Evolutionary conservation across 37 sponge, comb jelly and placozoan species (phyloP).

Genomic region (Spongilla lacustris): DNA sequence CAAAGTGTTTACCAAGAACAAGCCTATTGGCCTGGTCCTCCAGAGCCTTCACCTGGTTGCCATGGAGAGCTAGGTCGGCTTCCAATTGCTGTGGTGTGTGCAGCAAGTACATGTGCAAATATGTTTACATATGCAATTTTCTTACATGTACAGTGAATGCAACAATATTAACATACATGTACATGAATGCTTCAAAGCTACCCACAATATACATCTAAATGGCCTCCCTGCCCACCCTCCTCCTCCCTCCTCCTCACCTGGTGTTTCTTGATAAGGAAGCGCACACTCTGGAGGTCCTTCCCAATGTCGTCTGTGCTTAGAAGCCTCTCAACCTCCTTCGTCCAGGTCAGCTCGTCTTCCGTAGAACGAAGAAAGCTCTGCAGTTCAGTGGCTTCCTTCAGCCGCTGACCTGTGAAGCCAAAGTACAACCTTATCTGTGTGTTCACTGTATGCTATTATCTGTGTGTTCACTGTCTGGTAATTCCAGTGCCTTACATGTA

Average conservation of each 20-base stretch:
- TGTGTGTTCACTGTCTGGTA: too few species aligned
- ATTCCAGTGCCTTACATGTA: too few species aligned
- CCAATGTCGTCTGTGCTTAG: conserved; percentile 86
- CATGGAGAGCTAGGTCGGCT: conserved; percentile 58
- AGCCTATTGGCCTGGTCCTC: conserved; percentile 45
- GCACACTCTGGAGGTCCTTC: conserved; percentile 83
- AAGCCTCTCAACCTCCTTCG: conserved; percentile 77
- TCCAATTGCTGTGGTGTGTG: conserved; percentile 66
- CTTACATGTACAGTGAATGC: background rate
- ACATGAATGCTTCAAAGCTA: too few species aligned
- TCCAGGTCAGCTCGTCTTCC: conserved; percentile 87
- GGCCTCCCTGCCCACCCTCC: too few species aligned
- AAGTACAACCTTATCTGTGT: background rate
- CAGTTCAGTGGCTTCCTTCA: conserved; percentile 66
- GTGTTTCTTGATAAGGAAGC: conserved; percentile 91
- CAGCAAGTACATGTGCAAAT: background rate
- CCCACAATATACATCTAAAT: background rate
- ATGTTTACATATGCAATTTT: background rate
- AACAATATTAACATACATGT: too few species aligned
- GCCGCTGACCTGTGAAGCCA: conserved; percentile 28
- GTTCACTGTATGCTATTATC: too few species aligned
- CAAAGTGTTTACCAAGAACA: conserved; percentile 68
- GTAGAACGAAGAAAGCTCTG: conserved; percentile 72
- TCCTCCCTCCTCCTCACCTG: conserved; percentile 45
- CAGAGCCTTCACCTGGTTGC: conserved; percentile 53